These are phyloP conservation scores for Archips xylosteana DNA, from an alignment of 2,888 invertebrate species.

Conservation along the genomic window DNA sequence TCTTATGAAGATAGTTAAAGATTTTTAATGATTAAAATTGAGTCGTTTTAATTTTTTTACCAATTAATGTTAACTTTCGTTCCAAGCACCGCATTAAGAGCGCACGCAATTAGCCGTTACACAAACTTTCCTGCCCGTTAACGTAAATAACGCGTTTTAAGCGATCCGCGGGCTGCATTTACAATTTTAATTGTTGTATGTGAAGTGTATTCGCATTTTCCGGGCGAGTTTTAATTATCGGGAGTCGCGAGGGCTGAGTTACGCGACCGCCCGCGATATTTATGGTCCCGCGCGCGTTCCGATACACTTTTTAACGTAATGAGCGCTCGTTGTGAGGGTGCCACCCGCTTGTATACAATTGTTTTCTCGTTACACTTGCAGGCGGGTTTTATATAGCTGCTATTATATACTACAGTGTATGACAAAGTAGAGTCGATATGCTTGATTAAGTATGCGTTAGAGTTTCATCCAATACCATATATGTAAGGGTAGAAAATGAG, in stretches of 20 bases:
- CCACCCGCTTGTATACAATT: slow-evolving; percentile 58
- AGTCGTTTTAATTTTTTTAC: not conserved
- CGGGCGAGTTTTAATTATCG: slow-evolving; percentile 86
- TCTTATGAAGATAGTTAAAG: not conserved
- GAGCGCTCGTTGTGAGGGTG: slow-evolving; percentile 69
- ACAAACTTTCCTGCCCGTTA: slow-evolving; percentile 40
- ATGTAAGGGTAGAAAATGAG: not conserved
- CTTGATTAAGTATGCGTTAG: not conserved
- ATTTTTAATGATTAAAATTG: not conserved
- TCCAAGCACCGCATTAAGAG: slow-evolving; percentile 23
- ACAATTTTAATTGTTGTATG: slow-evolving; percentile 84
- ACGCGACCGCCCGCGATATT: slow-evolving; percentile 86
- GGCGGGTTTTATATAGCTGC: slow-evolving; percentile 26
- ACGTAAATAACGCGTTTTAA: slow-evolving; percentile 58
- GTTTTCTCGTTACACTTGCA: slow-evolving; percentile 48
- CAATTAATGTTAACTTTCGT: slow-evolving; percentile 9
- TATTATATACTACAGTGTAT: not conserved
- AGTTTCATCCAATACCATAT: not conserved
- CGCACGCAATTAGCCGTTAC: slow-evolving; percentile 33
- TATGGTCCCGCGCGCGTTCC: slow-evolving; percentile 80
- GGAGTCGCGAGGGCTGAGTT: slow-evolving; percentile 82
- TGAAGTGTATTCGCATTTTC: slow-evolving; percentile 77
- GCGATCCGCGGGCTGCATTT: slow-evolving; percentile 71
- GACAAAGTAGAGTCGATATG: slow-evolving; percentile 8
- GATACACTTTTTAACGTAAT: slow-evolving; percentile 86